Evolutionary conservation across 64 coral and sea anemone species (phyloP), one percentile per base, ranked within the genome.

Genomic region (Dendronephthya gigantea): DNA sequence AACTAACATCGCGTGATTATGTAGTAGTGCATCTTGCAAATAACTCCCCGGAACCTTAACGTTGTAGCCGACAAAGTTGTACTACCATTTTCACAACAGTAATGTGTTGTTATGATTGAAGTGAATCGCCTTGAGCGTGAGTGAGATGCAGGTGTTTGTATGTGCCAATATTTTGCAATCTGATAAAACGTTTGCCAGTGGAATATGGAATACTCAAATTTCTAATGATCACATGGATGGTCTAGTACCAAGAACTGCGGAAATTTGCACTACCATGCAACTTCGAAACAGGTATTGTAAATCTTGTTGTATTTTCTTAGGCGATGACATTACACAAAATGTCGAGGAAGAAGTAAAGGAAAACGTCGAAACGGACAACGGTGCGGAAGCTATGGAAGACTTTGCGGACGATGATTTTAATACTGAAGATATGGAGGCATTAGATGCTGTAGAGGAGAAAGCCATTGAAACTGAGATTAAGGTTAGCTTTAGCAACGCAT

Each of bases 401-500:
- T 79, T 79, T 79, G 32, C 19, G 0, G 72, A 3, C 11, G 72
- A 79, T 17, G 72, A 79, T 79, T 35, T 79, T 79, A 19, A 35
- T 79, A 35, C 72, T 7, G 72, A 79, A 39, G 72, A 79, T 79
- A 79, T 79, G 37, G 72, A 79, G 36, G 72, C 72, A 36, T 29
- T 79, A 15, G 72, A 79, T 79, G 37, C 72, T 79, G 72, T 79
- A 19, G 72, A 79, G 32, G 72, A 79, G 72, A 79, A 39, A 36
- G 72, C 72, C 37, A 17, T 79, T 7, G 36, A 79, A 29, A 19
- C 72, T 36, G 72, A 79, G 37, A 39, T 79, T 0, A 79, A 79
- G 36, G 72, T 62, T 23, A 62, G 55, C 7, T 62, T 27, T 62
- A 19, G 25, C 23, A 52, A 16, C 7, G 48, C 7, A 50, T 9